Conservation (phyloP, 1,140 invertebrate species). For the Homarus americanus region DNA sequence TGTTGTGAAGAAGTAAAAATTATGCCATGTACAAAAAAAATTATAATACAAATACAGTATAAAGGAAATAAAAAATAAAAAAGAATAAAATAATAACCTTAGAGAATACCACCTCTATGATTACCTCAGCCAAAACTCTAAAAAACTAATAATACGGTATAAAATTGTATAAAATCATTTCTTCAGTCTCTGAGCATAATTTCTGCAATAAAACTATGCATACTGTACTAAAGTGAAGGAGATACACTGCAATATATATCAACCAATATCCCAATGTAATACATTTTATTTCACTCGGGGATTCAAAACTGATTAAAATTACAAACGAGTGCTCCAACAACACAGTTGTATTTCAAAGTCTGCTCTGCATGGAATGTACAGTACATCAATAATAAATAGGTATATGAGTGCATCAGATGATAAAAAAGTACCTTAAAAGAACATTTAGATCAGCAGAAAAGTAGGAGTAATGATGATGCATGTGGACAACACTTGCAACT, state of each 20-base stretch:
- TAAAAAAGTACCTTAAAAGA: not conserved
- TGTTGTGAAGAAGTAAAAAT: not conserved
- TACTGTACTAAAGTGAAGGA: conserved; percentile 25
- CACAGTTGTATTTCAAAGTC: conserved; percentile 12
- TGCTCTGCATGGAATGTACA: conserved; percentile 4
- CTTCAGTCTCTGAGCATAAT: not conserved
- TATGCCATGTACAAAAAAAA: conserved; percentile 12
- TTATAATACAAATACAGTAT: not conserved
- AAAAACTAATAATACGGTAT: not conserved
- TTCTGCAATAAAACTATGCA: conserved; percentile 37
- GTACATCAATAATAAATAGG: not conserved
- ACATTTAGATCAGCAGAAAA: not conserved
- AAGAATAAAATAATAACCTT: not conserved
- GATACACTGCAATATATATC: conserved; percentile 15
- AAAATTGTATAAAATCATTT: not conserved
- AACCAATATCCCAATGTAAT: conserved; percentile 6
- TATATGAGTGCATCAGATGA: not conserved
- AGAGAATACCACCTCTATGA: not conserved
- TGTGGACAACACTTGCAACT: conserved; percentile 76
- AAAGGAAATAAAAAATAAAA: not conserved
- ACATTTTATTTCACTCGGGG: conserved; percentile 9
- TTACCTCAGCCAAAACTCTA: not conserved
- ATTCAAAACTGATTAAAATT: not conserved
- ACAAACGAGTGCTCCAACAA: conserved; percentile 9
- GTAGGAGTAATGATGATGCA: not conserved